These are phyloP conservation scores for Hylomyscus alleni DNA, from an alignment of 2,797 vertebrate species.

Conservation along the genomic window DNA sequence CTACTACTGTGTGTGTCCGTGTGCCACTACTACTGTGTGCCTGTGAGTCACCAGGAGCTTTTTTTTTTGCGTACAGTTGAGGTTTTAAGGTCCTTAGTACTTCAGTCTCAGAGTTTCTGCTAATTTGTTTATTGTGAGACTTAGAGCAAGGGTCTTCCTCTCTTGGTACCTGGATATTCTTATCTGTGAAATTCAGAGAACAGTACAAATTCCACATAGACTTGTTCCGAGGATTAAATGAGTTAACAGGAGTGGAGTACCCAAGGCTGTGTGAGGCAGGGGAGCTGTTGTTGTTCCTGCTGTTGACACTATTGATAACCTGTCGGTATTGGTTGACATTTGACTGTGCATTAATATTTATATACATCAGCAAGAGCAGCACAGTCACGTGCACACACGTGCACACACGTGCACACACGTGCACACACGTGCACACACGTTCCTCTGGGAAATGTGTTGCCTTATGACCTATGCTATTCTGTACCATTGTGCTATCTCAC, in stretches of 20 bases:
- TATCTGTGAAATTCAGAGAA: constrained; percentile 3
- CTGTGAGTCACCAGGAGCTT: background rate
- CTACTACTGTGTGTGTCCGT: too few species aligned
- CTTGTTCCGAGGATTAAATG: constrained; percentile 15
- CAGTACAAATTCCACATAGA: background rate
- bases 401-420: too few species aligned
- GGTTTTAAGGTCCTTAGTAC: background rate
- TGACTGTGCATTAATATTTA: background rate
- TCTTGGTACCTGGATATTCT: background rate
- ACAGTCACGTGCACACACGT: background rate
- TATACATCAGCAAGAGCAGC: background rate
- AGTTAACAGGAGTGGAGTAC: background rate
- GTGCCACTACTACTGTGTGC: too few species aligned
- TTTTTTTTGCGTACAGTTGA: background rate
- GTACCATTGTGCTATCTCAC: background rate
- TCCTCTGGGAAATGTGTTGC: background rate
- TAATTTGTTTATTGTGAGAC: background rate
- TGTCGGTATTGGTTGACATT: background rate
- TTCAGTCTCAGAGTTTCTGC: background rate
- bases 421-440: background rate
- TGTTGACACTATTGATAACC: background rate
- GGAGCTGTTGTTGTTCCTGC: background rate
- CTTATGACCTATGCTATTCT: background rate
- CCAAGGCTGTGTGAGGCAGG: background rate
- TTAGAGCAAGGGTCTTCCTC: background rate